Base-by-base conservation (phyloP, 2,888 invertebrate species). In the Lithosia quadra region DNA sequence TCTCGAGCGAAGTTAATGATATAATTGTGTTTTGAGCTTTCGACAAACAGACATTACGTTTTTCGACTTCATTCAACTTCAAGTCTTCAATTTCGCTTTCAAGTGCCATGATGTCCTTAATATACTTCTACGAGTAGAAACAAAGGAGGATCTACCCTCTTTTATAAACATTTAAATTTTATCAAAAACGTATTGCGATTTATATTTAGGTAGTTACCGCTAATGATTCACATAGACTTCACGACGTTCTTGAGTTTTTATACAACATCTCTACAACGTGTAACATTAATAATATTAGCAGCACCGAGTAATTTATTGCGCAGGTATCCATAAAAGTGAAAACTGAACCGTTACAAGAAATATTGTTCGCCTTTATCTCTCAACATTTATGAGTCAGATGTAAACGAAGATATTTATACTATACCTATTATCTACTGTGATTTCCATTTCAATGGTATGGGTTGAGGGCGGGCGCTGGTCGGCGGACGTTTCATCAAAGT, bases 61-160 rank as follows among this genome's bases (percentile, higher is more conserved):
- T 86, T 84, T 83, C 83, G 84, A 85, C 76, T 71, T 71, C 78
- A 71, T 65, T 76, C 76, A 77, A 69, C 70, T 65, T 81, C 82
- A 80, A 74, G 80, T 77, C 79, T 82, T 76, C 67, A 83, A 84
- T 85, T 87, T 88, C 85, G 74, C 83, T 82, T 80, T 71, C 72
- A 75, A 78, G 39, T 4, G 13, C 15, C 62, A 64, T 13, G 43
- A n/a, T 49, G n/a, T 49, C 7, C n/a, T 49, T n/a, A 49, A 49
- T 39, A 15, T 15, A 43, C 18, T 49, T 49, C 18, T 28, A n/a
- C n/a, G n/a, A n/a, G n/a, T n/a, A 2, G 28, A 28, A 28, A 28
- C 5, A 28, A 28, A 28, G 28, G 28, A 5, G 5, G 28, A 8
- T 49, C 18, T 18, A n/a, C 18, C 49, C 49, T 49, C 8, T 9